Conservation (phyloP, 2,113 vertebrate genomes). For the Takifugu bimaculatus region DNA sequence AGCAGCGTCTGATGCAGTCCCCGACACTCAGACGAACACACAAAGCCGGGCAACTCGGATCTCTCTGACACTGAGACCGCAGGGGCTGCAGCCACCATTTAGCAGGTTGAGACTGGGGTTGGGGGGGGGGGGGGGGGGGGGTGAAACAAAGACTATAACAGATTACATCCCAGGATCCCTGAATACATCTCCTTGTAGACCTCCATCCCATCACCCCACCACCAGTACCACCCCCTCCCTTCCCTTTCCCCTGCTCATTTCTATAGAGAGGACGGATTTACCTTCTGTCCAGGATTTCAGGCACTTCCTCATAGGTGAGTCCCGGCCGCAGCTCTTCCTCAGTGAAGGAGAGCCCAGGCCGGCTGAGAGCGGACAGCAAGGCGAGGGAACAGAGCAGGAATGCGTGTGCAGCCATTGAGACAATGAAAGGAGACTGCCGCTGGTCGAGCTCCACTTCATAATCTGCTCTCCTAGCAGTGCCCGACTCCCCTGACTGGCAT, state of each 20-base stretch:
- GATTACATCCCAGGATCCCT: conserved; percentile 56
- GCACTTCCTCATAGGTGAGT: conserved; percentile 75
- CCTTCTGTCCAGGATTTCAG: conserved; percentile 78
- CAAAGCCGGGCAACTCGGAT: conserved; percentile 51
- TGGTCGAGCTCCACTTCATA: conserved; percentile 75
- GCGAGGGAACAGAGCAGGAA: conserved; percentile 70
- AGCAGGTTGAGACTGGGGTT: conserved; percentile 28
- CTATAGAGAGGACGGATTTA: conserved; percentile 59
- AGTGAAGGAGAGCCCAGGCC: conserved; percentile 54
- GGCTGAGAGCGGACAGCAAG: conserved; percentile 65
- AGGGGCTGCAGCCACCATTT: no score
- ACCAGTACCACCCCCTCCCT: conserved; percentile 9
- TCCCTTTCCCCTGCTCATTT: conserved; percentile 38
- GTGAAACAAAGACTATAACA: conserved; percentile 6
- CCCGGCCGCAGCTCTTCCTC: conserved; percentile 59
- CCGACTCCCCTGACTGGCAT: conserved; percentile 69
- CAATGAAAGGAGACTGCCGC: conserved; percentile 73
- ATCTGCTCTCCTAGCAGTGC: conserved; percentile 76
- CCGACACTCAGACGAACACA: conserved; percentile 52
- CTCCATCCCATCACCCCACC: conserved; percentile 3
- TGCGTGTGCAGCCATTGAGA: conserved; percentile 79
- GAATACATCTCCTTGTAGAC: conserved; percentile 40
- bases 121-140: neutral
- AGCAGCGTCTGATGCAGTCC: conserved; percentile 67
- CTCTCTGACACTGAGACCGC: conserved; percentile 13